These are phyloP conservation scores for Aphidius colemani DNA, from an alignment of 2,888 invertebrate genomes.

Conservation along the genomic window DNA sequence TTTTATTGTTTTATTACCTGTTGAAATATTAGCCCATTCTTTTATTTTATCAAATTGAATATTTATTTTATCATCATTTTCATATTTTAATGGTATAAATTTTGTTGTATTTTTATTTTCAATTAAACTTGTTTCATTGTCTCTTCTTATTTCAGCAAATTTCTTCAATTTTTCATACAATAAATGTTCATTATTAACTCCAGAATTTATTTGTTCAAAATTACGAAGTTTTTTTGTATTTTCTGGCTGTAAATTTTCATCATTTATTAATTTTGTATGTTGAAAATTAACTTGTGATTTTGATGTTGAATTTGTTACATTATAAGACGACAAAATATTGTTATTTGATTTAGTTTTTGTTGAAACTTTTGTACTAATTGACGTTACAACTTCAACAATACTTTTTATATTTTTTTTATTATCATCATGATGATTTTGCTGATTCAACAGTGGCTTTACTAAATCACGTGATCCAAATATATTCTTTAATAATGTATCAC, in stretches of 20 bases:
- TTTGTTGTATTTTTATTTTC: constrained; percentile 13
- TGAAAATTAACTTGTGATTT: constrained; percentile 11
- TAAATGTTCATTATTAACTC: constrained; percentile 17
- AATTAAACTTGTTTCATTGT: constrained; percentile 29
- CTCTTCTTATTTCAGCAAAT: constrained; percentile 45
- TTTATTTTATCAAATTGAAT: constrained; percentile 48
- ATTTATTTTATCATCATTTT: background rate
- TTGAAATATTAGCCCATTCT: constrained; percentile 49
- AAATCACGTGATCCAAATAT: constrained; percentile 41
- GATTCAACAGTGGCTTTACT: background rate
- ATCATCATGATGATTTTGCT: constrained; percentile 11
- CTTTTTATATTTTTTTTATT: constrained; percentile 41
- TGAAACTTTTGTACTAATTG: constrained; percentile 57
- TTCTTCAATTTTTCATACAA: constrained; percentile 46
- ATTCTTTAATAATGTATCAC: constrained; percentile 42
- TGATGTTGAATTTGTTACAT: constrained; percentile 44
- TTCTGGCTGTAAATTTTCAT: too few species aligned
- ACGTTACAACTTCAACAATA: constrained; percentile 57
- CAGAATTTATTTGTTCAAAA: constrained; percentile 27
- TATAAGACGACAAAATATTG: constrained; percentile 43
- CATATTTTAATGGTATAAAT: background rate
- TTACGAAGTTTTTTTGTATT: too few species aligned
- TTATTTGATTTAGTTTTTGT: constrained; percentile 42
- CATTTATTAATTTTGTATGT: too few species aligned
- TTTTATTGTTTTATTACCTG: constrained; percentile 40